Conservation (phyloP, 2,797 vertebrate genomes). For the Hypotaenidia philippensis region DNA sequence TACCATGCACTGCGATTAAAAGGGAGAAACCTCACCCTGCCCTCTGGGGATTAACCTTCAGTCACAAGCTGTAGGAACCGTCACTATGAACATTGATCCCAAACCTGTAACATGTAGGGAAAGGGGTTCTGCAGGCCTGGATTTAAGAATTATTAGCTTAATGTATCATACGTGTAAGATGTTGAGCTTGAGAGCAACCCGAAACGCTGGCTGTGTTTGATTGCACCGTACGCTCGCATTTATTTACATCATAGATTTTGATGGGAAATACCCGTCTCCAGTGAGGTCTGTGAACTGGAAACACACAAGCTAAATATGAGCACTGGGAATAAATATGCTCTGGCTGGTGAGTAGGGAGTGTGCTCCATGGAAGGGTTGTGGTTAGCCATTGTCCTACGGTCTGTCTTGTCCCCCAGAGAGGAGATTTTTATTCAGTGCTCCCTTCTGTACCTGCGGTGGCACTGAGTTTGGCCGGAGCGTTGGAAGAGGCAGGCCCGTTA, state of each 20-base stretch:
- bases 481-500: conserved; percentile 7
- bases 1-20: neutral
- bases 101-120: neutral
- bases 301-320: conserved; percentile 51
- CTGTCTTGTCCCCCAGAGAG: neutral
- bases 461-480: neutral
- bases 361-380: neutral
- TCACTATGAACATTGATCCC: neutral
- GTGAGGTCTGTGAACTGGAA: conserved; percentile 47
- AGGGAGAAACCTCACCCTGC: neutral
- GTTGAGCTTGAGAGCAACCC: neutral
- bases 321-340: conserved; percentile 33
- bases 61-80: accelerated
- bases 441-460: neutral
- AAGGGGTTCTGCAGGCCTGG: neutral
- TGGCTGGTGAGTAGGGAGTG: conserved; percentile 35
- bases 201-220: conserved; percentile 12
- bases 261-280: conserved; percentile 41
- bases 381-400: conserved; percentile 13
- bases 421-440: neutral
- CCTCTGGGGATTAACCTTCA: neutral
- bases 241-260: conserved; percentile 71
- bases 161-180: neutral
- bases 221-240: neutral
- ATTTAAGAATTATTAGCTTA: neutral